Evolutionary conservation across 1,140 invertebrate species (phyloP).

Genomic region (Phthorimaea operculella): DNA sequence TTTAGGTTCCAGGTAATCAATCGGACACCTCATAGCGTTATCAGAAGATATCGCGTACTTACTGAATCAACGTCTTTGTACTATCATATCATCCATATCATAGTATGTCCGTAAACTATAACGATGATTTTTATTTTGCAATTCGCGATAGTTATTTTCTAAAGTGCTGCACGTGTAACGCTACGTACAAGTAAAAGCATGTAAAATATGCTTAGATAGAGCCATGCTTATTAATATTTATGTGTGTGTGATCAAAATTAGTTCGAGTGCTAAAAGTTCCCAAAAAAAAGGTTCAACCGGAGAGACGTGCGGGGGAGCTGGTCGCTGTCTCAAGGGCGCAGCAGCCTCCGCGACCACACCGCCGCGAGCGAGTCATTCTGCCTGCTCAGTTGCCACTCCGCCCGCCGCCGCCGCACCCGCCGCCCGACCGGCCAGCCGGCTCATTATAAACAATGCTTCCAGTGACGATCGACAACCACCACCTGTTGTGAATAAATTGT

Average conservation of each 20-base stretch:
- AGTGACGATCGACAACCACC: conserved; percentile 37
- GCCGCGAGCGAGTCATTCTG: conserved; percentile 15
- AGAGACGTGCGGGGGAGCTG: conserved; percentile 18
- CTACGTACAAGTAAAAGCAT: too few relatives aligned
- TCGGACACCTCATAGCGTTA: conserved; percentile 10
- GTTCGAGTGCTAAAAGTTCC: neutral
- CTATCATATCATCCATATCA: conserved; percentile 21
- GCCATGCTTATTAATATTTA: too few relatives aligned
- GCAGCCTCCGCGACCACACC: conserved; percentile 37
- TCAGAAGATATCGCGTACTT: neutral
- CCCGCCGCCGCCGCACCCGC: conserved; percentile 31
- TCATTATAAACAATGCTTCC: conserved; percentile 43
- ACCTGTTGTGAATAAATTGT: conserved; percentile 42
- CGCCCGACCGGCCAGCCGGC: conserved; percentile 21
- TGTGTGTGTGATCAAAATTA: too few relatives aligned
- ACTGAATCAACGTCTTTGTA: conserved; percentile 43
- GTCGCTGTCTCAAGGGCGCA: conserved; percentile 38
- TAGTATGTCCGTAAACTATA: too few relatives aligned
- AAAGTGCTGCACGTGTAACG: too few relatives aligned
- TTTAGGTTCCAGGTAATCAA: conserved; percentile 38
- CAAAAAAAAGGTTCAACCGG: neutral
- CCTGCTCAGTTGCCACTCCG: conserved; percentile 30
- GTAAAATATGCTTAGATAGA: too few relatives aligned
- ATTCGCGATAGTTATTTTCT: too few relatives aligned
- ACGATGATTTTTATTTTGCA: too few relatives aligned